Evolutionary conservation across 2,113 vertebrate species (phyloP).

Genomic region (Emberiza fucata): DNA sequence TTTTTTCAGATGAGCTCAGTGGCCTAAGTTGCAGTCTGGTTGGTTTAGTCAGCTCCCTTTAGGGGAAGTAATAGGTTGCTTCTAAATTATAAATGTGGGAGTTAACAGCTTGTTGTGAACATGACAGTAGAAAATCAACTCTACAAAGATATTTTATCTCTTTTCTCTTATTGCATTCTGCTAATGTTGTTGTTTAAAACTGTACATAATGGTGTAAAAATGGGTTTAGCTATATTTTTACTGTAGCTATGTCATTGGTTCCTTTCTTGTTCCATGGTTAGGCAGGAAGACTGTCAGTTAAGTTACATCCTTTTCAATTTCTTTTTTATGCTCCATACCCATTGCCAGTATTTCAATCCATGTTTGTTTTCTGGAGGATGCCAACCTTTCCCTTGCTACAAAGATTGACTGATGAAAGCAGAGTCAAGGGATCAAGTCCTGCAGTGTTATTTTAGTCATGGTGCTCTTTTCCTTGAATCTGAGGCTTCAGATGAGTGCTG

Average conservation of each 20-base stretch:
- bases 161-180: neutral
- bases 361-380: neutral
- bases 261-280: neutral
- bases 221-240: neutral
- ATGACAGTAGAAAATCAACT: neutral
- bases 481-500: neutral
- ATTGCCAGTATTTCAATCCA: neutral
- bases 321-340: neutral
- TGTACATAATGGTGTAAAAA: neutral
- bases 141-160: neutral
- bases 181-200: neutral
- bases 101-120: neutral
- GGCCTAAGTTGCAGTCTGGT: neutral
- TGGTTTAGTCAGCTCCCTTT: neutral
- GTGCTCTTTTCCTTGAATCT: neutral
- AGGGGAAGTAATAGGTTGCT: neutral
- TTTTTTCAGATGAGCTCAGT: neutral
- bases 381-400: neutral
- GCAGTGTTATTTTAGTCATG: neutral
- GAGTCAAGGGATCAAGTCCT: neutral
- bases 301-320: neutral
- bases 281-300: neutral
- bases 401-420: neutral
- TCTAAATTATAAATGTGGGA: neutral
- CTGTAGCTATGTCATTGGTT: neutral